These are phyloP conservation scores for Muscicapa adusta DNA, from an alignment of 2,113 vertebrate genomes.

Conservation along the genomic window DNA sequence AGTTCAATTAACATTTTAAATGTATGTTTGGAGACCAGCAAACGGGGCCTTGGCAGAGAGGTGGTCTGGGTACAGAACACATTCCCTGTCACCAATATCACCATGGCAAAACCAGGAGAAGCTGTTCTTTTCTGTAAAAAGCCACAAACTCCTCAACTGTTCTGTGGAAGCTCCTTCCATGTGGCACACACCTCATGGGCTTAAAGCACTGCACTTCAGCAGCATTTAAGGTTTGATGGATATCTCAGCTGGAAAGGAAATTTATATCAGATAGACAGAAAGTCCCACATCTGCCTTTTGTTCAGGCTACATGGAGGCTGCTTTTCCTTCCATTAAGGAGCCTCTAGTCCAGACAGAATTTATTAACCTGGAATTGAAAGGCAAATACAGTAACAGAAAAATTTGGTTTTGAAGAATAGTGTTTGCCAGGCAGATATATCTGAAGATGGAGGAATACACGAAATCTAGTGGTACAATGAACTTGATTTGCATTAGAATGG, in stretches of 20 bases:
- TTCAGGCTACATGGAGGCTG: neutral
- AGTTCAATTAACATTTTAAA: constrained; percentile 62
- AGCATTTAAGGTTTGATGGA: neutral
- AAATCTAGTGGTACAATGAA: neutral
- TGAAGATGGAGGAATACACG: neutral
- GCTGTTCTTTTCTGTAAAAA: constrained; percentile 20
- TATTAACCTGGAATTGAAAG: neutral
- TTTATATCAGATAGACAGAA: neutral
- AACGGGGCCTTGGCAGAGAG: neutral
- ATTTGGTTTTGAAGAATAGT: neutral
- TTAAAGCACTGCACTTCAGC: constrained; percentile 12
- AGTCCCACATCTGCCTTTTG: neutral
- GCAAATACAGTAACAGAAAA: neutral
- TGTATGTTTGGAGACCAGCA: neutral
- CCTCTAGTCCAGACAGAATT: neutral
- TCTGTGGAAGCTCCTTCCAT: neutral
- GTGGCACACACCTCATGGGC: neutral
- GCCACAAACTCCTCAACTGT: neutral
- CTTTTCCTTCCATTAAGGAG: neutral
- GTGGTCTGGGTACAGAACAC: neutral
- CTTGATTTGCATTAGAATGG: neutral
- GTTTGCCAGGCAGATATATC: neutral
- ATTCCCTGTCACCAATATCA: neutral
- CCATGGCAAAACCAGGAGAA: neutral
- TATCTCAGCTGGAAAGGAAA: neutral